Evolutionary conservation across 1,140 invertebrate species (phyloP).

Genomic region (Paramacrobiotus metropolitanus): DNA sequence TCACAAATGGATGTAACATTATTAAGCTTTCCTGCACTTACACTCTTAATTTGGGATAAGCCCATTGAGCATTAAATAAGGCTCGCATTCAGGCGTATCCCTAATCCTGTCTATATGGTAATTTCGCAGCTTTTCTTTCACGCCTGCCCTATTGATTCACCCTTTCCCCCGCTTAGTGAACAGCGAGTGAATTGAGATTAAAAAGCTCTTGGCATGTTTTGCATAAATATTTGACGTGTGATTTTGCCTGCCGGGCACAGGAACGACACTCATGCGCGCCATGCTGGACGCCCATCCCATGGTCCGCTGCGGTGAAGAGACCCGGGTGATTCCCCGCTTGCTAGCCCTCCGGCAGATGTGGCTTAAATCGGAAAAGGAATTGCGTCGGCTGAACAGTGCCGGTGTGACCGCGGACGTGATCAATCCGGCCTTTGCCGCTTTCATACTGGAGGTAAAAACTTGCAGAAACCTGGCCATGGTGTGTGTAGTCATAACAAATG

Average conservation of each 20-base stretch:
- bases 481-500: too few species aligned
- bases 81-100: too few species aligned
- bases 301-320: conserved; percentile 91
- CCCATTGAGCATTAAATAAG: too few species aligned
- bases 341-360: conserved; percentile 74
- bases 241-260: not conserved
- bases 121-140: too few species aligned
- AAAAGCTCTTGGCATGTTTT: not conserved
- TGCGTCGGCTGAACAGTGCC: conserved; percentile 62
- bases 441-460: conserved; percentile 70
- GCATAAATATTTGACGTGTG: not conserved
- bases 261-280: conserved; percentile 78
- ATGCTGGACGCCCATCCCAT: conserved; percentile 97
- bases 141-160: too few species aligned
- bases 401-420: conserved; percentile 70
- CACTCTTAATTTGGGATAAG: too few species aligned
- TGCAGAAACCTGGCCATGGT: too few species aligned
- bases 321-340: conserved; percentile 77
- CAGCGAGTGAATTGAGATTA: too few species aligned
- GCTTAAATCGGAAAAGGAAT: conserved; percentile 73
- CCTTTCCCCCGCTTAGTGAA: too few species aligned
- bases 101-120: too few species aligned
- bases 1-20: too few species aligned
- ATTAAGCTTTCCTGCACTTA: too few species aligned
- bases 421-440: conserved; percentile 79